phyloP scores from a whole-genome alignment of 2,888 invertebrate species.

The Aphidoletes aphidimyza region DNA sequence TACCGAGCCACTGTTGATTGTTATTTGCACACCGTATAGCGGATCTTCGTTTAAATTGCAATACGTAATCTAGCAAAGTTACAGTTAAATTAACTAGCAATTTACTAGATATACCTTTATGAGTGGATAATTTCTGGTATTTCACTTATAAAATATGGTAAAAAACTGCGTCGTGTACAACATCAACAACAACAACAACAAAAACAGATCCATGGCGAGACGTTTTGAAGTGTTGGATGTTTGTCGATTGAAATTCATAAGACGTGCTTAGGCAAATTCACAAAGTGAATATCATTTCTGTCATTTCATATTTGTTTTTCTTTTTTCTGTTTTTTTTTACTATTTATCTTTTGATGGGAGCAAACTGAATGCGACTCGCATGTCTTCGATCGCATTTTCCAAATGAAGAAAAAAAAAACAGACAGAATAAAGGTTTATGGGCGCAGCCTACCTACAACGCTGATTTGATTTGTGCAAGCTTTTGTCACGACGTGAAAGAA shows the following conservation, averaged over 20 bases:
- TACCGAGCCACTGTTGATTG: background rate
- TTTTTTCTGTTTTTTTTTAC: background rate
- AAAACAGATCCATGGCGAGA: background rate
- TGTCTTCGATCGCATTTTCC: background rate
- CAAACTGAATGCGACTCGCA: background rate
- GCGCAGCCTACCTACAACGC: background rate
- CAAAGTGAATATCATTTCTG: background rate
- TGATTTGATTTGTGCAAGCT: conserved; percentile 10
- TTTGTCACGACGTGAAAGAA: background rate
- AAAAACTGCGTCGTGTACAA: background rate
- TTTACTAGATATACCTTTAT: background rate
- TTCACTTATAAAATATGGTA: conserved; percentile 9
- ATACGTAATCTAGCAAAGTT: background rate
- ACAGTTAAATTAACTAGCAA: conserved; percentile 47
- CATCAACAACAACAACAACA: too few relatives aligned
- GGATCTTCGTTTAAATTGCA: background rate
- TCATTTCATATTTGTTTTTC: too few relatives aligned
- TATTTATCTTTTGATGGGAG: background rate
- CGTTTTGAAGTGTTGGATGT: background rate
- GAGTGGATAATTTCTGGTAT: conserved; percentile 2
- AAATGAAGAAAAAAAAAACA: background rate
- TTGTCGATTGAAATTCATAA: conserved; percentile 48
- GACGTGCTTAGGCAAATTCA: conserved; percentile 16
- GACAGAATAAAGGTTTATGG: background rate
- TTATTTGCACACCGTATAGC: conserved; percentile 20